Conservation (phyloP, 2,888 invertebrate genomes). For the Acleris holmiana region DNA sequence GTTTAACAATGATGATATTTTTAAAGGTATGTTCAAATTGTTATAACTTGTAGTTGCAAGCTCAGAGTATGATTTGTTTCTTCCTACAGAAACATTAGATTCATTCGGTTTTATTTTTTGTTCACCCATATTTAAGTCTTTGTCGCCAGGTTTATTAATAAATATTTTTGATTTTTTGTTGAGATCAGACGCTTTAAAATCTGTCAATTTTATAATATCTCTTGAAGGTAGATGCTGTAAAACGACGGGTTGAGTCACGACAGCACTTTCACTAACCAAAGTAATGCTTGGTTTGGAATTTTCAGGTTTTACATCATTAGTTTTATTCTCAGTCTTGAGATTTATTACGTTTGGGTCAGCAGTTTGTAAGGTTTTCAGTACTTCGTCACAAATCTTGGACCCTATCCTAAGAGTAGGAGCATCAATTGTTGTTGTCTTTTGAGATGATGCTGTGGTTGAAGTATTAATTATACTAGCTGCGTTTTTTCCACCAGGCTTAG, state of each 20-base stretch:
- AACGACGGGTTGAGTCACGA: constrained; percentile 50
- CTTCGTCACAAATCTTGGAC: constrained; percentile 42
- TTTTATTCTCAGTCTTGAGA: not conserved
- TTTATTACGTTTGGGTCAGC: not conserved
- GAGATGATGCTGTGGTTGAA: constrained; percentile 28
- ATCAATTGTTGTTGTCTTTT: constrained; percentile 50
- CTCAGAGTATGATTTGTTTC: not conserved
- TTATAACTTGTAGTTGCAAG: constrained; percentile 39
- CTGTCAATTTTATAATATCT: constrained; percentile 40
- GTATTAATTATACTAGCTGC: constrained; percentile 35
- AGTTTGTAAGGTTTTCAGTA: constrained; percentile 37
- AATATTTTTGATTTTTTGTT: constrained; percentile 28
- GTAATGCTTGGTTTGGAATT: constrained; percentile 1
- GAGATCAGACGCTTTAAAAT: constrained; percentile 28
- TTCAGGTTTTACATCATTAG: not conserved
- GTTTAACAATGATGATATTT: constrained; percentile 70
- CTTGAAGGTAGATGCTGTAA: constrained; percentile 45
- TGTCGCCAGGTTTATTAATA: not conserved
- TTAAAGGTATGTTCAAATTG: constrained; percentile 61
- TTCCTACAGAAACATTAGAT: constrained; percentile 6
- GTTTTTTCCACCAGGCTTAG: constrained; percentile 61
- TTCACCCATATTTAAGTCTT: not conserved
- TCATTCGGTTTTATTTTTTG: not conserved
- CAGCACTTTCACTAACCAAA: constrained; percentile 44
- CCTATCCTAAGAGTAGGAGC: constrained; percentile 72